These are phyloP conservation scores for Cyclophora punctaria DNA, from an alignment of 2,888 invertebrate species.

Conservation along the genomic window DNA sequence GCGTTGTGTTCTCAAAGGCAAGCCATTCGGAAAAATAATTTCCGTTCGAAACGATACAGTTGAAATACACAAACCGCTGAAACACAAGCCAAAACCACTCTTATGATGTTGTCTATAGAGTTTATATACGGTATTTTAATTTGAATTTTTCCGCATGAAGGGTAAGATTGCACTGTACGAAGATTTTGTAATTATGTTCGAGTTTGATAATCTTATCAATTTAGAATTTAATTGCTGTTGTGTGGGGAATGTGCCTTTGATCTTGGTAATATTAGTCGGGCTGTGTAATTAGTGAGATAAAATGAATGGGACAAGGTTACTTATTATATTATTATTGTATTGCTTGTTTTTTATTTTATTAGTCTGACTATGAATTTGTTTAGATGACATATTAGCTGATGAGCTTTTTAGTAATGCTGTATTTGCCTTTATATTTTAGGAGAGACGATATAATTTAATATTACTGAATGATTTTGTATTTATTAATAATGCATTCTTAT, in stretches of 20 bases:
- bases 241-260: background rate
- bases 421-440: no score
- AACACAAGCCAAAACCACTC: slow-evolving; percentile 5
- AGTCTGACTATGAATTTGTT: no score
- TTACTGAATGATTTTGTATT: no score
- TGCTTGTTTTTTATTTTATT: no score
- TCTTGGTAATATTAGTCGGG: background rate
- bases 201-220: slow-evolving; percentile 7
- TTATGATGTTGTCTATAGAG: background rate
- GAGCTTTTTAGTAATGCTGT: no score
- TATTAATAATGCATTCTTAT: no score
- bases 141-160: background rate
- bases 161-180: slow-evolving; percentile 2
- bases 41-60: slow-evolving; percentile 22
- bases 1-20: slow-evolving; percentile 23
- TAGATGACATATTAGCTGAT: no score
- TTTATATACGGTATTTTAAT: background rate
- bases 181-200: slow-evolving; percentile 12
- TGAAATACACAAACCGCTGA: slow-evolving; percentile 10
- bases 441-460: no score
- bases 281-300: no score
- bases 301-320: no score
- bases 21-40: slow-evolving; percentile 40
- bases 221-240: slow-evolving; percentile 1
- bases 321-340: no score